Percentiles rank a stretch among this genome's conserved stretches.
phyloP scores from a whole-genome alignment of 2,888 invertebrate genomes.

The Sturmia bella region DNA sequence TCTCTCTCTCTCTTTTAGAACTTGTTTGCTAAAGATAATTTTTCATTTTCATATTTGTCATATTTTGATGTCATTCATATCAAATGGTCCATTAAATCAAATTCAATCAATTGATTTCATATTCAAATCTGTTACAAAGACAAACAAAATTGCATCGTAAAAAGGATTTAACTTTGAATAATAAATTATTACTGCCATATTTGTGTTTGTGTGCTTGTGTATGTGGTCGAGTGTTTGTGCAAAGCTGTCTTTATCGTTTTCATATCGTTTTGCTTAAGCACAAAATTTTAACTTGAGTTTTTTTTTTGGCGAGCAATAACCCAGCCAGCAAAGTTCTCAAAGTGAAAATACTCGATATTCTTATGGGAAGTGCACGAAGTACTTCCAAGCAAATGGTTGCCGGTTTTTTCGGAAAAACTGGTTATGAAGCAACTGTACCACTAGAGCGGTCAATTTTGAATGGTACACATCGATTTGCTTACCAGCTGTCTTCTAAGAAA shows the following conservation, averaged over 20 bases:
- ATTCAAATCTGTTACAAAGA: conserved; percentile 31
- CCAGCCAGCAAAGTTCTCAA: no score
- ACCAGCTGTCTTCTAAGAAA: no score
- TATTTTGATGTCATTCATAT: neutral
- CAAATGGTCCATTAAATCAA: conserved; percentile 50
- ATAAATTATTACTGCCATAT: conserved; percentile 28
- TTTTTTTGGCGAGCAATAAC: conserved; percentile 13
- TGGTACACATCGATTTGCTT: no score
- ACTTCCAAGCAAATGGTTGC: no score
- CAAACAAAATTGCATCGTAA: conserved; percentile 47
- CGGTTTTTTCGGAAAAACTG: no score
- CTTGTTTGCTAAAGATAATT: neutral
- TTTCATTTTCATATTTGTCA: neutral
- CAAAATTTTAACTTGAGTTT: conserved; percentile 25
- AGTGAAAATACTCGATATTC: no score
- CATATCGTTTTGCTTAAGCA: conserved; percentile 19
- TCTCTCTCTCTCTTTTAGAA: no score
- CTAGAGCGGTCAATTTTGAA: no score
- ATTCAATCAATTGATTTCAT: conserved; percentile 60
- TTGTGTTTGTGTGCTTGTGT: neutral
- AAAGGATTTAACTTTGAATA: conserved; percentile 50
- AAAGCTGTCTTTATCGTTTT: conserved; percentile 22
- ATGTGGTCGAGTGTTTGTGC: neutral
- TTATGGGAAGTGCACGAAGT: no score
- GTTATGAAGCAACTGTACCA: no score